Percentiles rank a stretch among this genome's conserved stretches.
These are phyloP conservation scores for Cecidostiba fungosa DNA, from an alignment of 2,888 invertebrate species.

Conservation along the genomic window DNA sequence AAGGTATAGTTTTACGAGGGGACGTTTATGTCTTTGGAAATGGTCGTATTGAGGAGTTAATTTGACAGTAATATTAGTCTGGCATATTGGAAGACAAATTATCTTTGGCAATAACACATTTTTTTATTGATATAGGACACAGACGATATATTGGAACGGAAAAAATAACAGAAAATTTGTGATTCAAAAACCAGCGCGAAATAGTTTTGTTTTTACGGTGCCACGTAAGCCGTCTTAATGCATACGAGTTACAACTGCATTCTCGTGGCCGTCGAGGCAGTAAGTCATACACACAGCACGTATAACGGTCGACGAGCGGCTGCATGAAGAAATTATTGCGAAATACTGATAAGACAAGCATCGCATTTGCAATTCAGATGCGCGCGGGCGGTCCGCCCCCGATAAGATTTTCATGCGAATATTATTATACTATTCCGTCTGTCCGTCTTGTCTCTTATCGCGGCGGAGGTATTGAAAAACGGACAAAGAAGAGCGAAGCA, in stretches of 20 bases:
- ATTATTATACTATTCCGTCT: conserved; percentile 41
- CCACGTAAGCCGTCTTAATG: too few species aligned
- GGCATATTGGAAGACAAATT: neutral
- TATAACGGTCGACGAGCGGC: too few species aligned
- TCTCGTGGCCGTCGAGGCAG: conserved; percentile 25
- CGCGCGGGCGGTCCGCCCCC: neutral
- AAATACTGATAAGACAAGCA: conserved; percentile 62
- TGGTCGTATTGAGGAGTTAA: too few species aligned
- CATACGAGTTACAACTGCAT: conserved; percentile 48
- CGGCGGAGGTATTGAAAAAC: conserved; percentile 36
- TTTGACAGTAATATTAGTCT: too few species aligned
- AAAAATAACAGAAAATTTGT: neutral
- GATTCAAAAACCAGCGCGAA: neutral
- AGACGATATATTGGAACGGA: too few species aligned
- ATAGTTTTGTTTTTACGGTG: too few species aligned
- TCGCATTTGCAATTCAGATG: conserved; percentile 60
- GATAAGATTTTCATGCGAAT: conserved; percentile 57
- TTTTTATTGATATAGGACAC: too few species aligned
- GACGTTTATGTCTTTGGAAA: conserved; percentile 12
- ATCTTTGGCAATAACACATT: neutral
- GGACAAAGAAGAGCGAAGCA: conserved; percentile 5
- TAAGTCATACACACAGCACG: conserved; percentile 39
- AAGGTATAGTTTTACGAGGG: conserved; percentile 33
- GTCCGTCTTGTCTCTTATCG: conserved; percentile 19
- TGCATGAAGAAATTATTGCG: conserved; percentile 58